Evolutionary conservation across 2,797 vertebrate species (phyloP), one percentile per base, ranked within the genome.

Genomic region (Gymnopithys bicolor): DNA sequence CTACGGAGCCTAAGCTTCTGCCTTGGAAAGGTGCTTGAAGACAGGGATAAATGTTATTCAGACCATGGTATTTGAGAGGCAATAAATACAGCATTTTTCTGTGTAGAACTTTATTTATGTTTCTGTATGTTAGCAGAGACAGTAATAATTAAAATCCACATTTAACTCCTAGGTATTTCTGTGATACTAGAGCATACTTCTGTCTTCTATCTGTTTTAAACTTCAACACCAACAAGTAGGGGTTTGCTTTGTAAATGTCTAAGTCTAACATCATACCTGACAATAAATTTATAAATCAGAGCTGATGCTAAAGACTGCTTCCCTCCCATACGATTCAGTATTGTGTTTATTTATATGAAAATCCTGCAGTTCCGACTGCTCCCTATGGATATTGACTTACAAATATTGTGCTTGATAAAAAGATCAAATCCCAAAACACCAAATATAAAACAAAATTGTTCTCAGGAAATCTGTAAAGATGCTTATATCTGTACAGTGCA

Each of bases 381-480:
- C 41, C 0, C 6, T 75, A 3, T 81, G 35, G 24, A 58, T 88
- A 60, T 85, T 69, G 62, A 63, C 13, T 86, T 88, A 33, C 4
- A 88, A 73, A 78, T 81, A 68, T 58, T 85, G 71, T 37, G 7
- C n/a, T 80, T 67, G 21, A 2, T 25, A 55, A 82, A 84, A 60
- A 73, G 10, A 9, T 13, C 32, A 21, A 4, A 0, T 19, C 28
- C 4, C 5, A 5, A 43, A 75, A 17, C 52, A 30, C 6, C 5
- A 28, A 25, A 41, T 69, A 58, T 80, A 62, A 18, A 32, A 4
- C 19, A 62, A 81, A 89, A 52, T 39, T 86, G 4, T 73, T 84
- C 49, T 86, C 58, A 45, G 59, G n/a, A 90, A 82, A 84, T 87
- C 76, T 39, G 9, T 89, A 83, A 77, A 93, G 90, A 39, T 76